phyloP scores from a whole-genome alignment of 92 coral and sea anemone genomes.

The Palythoa heliodiscus region DNA sequence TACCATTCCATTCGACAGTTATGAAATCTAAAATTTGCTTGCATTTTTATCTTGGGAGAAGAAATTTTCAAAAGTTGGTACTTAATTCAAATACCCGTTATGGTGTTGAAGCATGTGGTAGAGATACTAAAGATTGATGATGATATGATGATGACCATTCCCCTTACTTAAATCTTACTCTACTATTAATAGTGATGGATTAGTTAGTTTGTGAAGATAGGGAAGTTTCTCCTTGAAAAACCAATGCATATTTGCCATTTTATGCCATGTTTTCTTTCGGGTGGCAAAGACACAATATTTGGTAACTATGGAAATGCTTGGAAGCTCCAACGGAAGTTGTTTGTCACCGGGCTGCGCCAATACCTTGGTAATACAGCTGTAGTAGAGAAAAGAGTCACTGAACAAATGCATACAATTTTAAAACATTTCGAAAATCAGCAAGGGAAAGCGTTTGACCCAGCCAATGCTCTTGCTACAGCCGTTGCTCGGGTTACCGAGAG shows the following conservation, averaged over 20 bases:
- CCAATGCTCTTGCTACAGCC: conserved; percentile 20
- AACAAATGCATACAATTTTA: conserved; percentile 45
- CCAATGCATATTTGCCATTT: neutral
- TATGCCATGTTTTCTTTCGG: conserved; percentile 14
- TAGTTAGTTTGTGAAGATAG: too few species aligned
- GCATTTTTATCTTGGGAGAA: too few species aligned
- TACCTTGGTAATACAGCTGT: conserved; percentile 50
- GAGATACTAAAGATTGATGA: too few species aligned
- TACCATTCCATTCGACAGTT: too few species aligned
- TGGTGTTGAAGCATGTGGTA: too few species aligned
- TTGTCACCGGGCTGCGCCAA: conserved; percentile 55
- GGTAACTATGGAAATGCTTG: conserved; percentile 58
- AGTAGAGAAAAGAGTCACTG: conserved; percentile 41
- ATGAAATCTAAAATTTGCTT: too few species aligned
- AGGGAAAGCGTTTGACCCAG: conserved; percentile 56
- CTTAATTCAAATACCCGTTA: too few species aligned
- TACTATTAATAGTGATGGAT: too few species aligned
- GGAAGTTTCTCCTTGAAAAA: too few species aligned
- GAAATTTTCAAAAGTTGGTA: too few species aligned
- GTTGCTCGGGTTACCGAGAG: conserved; percentile 54
- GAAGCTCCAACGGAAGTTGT: conserved; percentile 61
- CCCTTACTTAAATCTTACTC: too few species aligned
- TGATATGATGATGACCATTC: too few species aligned
- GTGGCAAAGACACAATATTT: conserved; percentile 59
- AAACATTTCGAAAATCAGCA: conserved; percentile 43